Evolutionary conservation across 2,797 vertebrate species (phyloP), one percentile per base, ranked within the genome.

Genomic region (Etheostoma perlongum): DNA sequence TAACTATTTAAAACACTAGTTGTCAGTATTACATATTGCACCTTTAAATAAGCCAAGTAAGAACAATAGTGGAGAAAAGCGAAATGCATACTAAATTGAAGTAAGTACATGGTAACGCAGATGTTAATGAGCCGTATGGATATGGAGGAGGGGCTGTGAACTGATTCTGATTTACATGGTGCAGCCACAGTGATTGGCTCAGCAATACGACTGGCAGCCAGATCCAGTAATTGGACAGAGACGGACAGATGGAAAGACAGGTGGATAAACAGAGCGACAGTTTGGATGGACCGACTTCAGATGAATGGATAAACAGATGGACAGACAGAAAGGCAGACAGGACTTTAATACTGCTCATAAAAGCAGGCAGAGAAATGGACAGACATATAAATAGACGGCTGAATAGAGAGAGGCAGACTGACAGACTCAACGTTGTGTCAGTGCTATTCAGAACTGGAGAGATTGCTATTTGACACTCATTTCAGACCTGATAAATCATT

Each of bases 211-310:
- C 42, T 76, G 86, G 88, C 85, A 76, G 76, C 78, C 74, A 80
- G 64, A 79, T 79, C 63, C 23, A 74, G 73, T 84, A 64, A 85
- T 44, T 71, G 79, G 76, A 85, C 54, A 10, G 63, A 81, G 84
- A 78, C 65, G 49, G 86, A 75, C 84, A 89, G 85, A 88, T 88
- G 88, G 87, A 85, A 13, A 68, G 87, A 85, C 84, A 86, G 86
- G 79, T 84, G 84, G 83, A 84, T 64, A 79, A 88, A 87, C 81
- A 87, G 79, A 76, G 62, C 4, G 59, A 67, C 59, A 4, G 84
- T 82, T 91, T 83, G 77, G 82, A 86, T 44, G 74, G 80, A 83
- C 23, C 9, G 62, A 83, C 67, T 44, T 68, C 75, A 79, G 85
- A 85, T 81, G 69, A 81, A 87, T n/a, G 70, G 84, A 84, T 55